These are phyloP conservation scores for Todiramphus chloris DNA, from an alignment of 2,113 vertebrate genomes.

Conservation along the genomic window DNA sequence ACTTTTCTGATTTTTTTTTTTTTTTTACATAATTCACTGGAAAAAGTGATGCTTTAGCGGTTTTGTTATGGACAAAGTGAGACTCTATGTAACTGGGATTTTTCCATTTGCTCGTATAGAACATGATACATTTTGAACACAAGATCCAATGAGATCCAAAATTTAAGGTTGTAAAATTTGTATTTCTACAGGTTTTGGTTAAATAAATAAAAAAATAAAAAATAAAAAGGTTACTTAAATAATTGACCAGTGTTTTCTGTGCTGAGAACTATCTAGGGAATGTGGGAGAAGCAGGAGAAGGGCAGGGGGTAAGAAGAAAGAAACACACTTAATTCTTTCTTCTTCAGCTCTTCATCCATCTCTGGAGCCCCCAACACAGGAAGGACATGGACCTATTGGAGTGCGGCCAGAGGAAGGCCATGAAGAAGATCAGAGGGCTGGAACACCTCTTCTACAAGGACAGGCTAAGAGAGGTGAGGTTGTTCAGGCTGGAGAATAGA, in stretches of 20 bases:
- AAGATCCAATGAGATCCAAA: not conserved
- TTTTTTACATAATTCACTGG: not conserved
- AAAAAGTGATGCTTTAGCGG: not conserved
- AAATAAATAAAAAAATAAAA: not conserved
- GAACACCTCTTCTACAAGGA: too few relatives aligned
- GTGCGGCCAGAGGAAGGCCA: too few relatives aligned
- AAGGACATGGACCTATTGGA: too few relatives aligned
- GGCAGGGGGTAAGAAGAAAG: not conserved
- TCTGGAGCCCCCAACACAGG: too few relatives aligned
- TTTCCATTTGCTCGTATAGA: not conserved
- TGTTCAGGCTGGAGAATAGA: too few relatives aligned
- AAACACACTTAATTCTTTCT: not conserved
- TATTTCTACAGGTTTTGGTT: not conserved
- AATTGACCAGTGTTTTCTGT: not conserved
- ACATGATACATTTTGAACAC: not conserved
- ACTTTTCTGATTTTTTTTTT: not conserved
- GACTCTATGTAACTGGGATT: not conserved
- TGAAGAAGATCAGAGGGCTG: too few relatives aligned
- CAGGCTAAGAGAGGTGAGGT: too few relatives aligned
- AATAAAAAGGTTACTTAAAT: not conserved
- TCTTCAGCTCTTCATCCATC: not conserved
- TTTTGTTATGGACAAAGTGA: not conserved
- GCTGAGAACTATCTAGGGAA: not conserved
- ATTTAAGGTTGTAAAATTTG: not conserved
- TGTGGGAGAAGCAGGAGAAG: not conserved